phyloP scores from a whole-genome alignment of 1,140 invertebrate genomes.

The Brachionus koreanus region DNA sequence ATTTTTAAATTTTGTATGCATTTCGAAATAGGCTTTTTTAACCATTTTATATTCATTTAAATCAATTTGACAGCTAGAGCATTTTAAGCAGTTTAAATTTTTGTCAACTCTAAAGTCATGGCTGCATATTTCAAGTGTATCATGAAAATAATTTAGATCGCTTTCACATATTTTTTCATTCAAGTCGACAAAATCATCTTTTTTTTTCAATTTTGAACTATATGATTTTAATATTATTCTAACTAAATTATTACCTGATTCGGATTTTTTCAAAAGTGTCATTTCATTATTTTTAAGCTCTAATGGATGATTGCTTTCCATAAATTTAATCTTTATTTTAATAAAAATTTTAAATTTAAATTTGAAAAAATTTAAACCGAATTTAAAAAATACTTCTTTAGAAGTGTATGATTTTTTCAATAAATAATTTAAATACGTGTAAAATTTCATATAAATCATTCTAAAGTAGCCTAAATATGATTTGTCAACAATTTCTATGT shows the following conservation, averaged over 20 bases:
- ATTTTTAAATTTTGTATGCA: not conserved
- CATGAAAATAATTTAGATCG: not conserved
- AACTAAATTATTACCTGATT: not conserved
- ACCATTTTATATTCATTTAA: not conserved
- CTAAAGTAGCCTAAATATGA: not conserved
- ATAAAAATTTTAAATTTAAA: not conserved
- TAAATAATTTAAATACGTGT: not conserved
- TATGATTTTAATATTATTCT: not conserved
- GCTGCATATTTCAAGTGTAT: not conserved
- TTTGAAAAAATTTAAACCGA: not conserved
- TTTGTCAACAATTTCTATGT: not conserved
- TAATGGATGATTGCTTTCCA: not conserved
- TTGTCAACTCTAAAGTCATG: not conserved
- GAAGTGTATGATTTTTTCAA: not conserved
- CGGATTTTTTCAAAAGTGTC: not conserved
- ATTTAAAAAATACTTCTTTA: not conserved
- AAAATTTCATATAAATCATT: conserved; percentile 1
- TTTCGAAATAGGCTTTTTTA: not conserved
- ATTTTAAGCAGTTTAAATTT: not conserved
- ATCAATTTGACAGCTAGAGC: not conserved
- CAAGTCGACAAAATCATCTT: not conserved
- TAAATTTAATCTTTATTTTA: not conserved
- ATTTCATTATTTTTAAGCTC: not conserved
- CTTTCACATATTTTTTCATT: not conserved
- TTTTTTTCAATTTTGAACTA: not conserved